phyloP scores from a whole-genome alignment of 1,140 invertebrate genomes.

The Trachelipus rathkii region DNA sequence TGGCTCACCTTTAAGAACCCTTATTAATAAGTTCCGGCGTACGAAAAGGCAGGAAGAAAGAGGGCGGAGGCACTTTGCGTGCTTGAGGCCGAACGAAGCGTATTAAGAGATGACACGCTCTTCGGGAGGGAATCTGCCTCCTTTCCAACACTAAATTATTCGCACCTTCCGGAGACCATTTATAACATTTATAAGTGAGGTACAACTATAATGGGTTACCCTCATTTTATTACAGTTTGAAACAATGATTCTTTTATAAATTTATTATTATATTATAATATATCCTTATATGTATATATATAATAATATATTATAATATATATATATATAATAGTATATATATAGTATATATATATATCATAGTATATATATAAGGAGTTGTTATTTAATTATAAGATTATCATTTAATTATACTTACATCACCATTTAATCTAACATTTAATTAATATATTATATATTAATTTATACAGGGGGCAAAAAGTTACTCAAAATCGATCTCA shows the following conservation, averaged over 20 bases:
- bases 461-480: too few relatives aligned
- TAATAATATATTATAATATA: too few relatives aligned
- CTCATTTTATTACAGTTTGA: background rate
- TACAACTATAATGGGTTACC: background rate
- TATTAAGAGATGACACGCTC: background rate
- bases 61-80: background rate
- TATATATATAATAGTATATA: too few relatives aligned
- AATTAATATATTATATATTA: too few relatives aligned
- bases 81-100: background rate
- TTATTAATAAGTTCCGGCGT: background rate
- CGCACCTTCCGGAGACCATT: background rate
- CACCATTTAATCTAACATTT: too few relatives aligned
- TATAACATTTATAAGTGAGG: background rate
- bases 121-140: background rate
- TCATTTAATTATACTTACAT: too few relatives aligned
- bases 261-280: slow-evolving; percentile 3
- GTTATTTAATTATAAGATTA: too few relatives aligned
- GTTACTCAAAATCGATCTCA: too few relatives aligned
- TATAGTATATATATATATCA: too few relatives aligned
- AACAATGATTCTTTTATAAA: background rate
- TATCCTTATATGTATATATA: too few relatives aligned
- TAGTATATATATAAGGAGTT: too few relatives aligned
- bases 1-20: background rate
- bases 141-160: background rate
- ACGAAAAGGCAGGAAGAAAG: background rate